Conservation (phyloP, 1,140 invertebrate species). For the Wiebesia pumilae region DNA sequence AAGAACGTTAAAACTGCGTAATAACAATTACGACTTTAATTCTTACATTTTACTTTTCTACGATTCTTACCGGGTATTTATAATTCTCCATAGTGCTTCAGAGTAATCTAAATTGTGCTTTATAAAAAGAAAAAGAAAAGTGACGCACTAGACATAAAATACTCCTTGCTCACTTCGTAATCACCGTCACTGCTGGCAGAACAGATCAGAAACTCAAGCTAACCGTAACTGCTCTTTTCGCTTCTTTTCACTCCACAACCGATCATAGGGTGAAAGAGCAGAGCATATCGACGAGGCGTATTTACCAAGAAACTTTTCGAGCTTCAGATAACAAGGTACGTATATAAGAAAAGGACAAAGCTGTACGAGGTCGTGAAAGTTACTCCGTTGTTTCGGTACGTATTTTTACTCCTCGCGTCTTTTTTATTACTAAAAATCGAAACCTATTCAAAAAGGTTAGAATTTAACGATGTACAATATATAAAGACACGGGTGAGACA, state of each 20-base stretch:
- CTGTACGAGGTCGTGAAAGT: neutral
- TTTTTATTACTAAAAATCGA: neutral
- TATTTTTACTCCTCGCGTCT: neutral
- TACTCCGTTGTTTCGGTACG: neutral
- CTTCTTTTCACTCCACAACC: neutral
- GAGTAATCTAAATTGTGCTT: neutral
- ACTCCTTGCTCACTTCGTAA: neutral
- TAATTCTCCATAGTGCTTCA: neutral
- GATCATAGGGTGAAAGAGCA: neutral
- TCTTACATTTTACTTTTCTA: neutral
- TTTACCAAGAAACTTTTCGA: constrained; percentile 26
- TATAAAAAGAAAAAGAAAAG: no score
- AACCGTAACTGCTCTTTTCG: neutral
- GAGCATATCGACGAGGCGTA: constrained; percentile 1
- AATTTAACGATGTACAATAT: neutral
- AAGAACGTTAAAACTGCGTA: neutral
- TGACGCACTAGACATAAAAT: no score
- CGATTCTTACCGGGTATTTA: neutral
- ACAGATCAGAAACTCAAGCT: neutral
- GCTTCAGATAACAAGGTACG: neutral
- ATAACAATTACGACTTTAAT: neutral
- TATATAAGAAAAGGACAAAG: neutral
- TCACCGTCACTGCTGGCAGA: neutral
- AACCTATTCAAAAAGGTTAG: neutral
- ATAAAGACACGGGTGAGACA: neutral